phyloP scores from a whole-genome alignment of 2,113 vertebrate species.

The Phrynocephalus versicolor region DNA sequence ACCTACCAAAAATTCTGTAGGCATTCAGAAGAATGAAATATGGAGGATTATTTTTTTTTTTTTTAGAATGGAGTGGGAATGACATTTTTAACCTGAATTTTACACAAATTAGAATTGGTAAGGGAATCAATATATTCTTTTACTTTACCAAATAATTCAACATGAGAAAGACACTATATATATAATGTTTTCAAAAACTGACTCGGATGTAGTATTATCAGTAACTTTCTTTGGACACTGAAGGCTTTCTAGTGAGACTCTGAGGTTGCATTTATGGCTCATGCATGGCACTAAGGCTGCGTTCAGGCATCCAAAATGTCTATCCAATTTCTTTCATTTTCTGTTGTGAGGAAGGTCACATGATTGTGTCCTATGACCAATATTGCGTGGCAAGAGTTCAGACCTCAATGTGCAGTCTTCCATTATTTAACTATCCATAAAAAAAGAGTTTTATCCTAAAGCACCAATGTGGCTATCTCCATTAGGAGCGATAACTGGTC shows the following conservation, averaged over 20 bases:
- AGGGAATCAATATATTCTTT: not conserved
- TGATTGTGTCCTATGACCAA: too few species aligned
- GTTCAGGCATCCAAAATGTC: too few species aligned
- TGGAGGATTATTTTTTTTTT: not conserved
- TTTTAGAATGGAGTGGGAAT: not conserved
- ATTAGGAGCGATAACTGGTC: too few species aligned
- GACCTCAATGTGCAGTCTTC: too few species aligned
- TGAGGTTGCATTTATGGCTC: not conserved
- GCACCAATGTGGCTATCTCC: too few species aligned
- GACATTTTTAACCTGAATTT: not conserved
- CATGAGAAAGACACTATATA: not conserved
- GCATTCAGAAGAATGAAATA: slow-evolving; percentile 31
- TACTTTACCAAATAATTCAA: rapidly evolving
- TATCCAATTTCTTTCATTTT: too few species aligned
- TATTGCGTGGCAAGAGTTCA: too few species aligned
- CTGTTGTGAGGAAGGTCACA: too few species aligned
- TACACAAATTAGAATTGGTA: not conserved
- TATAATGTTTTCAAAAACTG: not conserved
- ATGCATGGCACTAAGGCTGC: too few species aligned
- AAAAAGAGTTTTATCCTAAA: too few species aligned
- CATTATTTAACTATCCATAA: too few species aligned
- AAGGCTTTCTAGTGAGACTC: not conserved
- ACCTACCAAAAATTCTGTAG: slow-evolving; percentile 49
- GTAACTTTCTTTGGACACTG: not conserved
- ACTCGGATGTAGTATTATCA: not conserved